Evolutionary conservation across 2,888 invertebrate genomes (phyloP), one percentile per base, ranked within the genome.

Genomic region (Lysandra coridon): DNA sequence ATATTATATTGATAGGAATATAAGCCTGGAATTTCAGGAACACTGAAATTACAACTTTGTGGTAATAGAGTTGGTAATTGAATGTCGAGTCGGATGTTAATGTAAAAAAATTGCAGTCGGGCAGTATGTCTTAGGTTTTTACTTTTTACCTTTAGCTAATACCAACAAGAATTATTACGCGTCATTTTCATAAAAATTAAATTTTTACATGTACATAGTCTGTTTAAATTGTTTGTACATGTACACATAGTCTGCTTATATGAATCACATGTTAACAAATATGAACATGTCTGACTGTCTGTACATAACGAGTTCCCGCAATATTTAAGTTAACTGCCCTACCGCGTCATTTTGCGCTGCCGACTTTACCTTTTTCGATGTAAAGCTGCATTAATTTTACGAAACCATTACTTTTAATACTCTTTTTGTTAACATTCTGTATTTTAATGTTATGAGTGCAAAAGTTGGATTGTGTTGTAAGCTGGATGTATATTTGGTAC

Each of bases 351-450:
- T 69, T 37, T 33, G 4, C 37, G 33, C 14, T 69, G 69, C 33
- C 64, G 4, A 33, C 69, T 69, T 69, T 69, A 69, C 33, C 33
- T 69, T 37, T 69, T 69, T 37, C 33, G 33, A 33, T 69, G 69
- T 69, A 37, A 69, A 69, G 33, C 33, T 37, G 37, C 69, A 69
- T 69, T 17, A 69, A 69, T 69, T 69, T 69, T 33, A 69, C 33
- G 33, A 69, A 69, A 4, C 69, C 33, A 37, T 69, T 69, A 69
- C 64, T 69, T 33, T 69, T 69, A 3, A 69, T 69, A 37, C 14
- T 5, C 23, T 69, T 69, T 69, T 69, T 69, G 33, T 69, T 17
- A 69, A 64, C 30, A 64, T 12, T 64, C 69, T 69, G 5, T 33
- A 2, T 14, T 14, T 4, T 37, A 69, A 69, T 37, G 69, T 69